phyloP scores from a whole-genome alignment of 2,888 invertebrate species.

The Neoaliturus tenellus region DNA sequence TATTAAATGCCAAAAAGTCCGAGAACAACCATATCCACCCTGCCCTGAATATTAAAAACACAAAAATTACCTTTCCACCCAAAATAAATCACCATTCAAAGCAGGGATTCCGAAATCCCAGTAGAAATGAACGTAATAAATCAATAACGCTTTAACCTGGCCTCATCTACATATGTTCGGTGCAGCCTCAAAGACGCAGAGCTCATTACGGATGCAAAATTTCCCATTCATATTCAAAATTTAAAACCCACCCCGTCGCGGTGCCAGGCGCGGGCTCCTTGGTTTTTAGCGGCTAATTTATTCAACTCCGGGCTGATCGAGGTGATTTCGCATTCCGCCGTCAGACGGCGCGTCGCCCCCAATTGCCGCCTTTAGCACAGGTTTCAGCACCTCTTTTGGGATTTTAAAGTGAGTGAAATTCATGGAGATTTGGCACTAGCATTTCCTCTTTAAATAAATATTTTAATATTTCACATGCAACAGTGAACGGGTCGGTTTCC shows the following conservation, averaged over 20 bases:
- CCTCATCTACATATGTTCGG: slow-evolving; percentile 57
- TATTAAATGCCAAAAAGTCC: too few species aligned
- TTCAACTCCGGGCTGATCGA: slow-evolving; percentile 74
- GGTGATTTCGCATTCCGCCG: slow-evolving; percentile 43
- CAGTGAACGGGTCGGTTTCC: too few species aligned
- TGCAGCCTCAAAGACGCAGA: slow-evolving; percentile 55
- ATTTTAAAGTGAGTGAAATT: too few species aligned
- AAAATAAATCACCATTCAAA: not conserved
- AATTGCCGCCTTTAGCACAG: slow-evolving; percentile 28
- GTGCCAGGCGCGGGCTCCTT: slow-evolving; percentile 48
- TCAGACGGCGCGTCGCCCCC: not conserved
- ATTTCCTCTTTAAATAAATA: too few species aligned
- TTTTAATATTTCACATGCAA: too few species aligned
- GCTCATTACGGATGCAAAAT: slow-evolving; percentile 91
- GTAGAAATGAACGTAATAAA: slow-evolving; percentile 44
- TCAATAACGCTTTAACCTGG: slow-evolving; percentile 43
- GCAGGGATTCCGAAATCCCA: slow-evolving; percentile 10
- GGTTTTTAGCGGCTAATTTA: slow-evolving; percentile 83
- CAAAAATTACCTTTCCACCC: too few species aligned
- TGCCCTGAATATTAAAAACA: too few species aligned
- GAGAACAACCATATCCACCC: too few species aligned
- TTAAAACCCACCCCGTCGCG: slow-evolving; percentile 81
- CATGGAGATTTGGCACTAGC: too few species aligned
- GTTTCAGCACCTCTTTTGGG: not conserved
- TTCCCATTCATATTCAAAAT: slow-evolving; percentile 94